phyloP scores from a whole-genome alignment of 2,113 vertebrate species.

The Misgurnus mizolepis region DNA sequence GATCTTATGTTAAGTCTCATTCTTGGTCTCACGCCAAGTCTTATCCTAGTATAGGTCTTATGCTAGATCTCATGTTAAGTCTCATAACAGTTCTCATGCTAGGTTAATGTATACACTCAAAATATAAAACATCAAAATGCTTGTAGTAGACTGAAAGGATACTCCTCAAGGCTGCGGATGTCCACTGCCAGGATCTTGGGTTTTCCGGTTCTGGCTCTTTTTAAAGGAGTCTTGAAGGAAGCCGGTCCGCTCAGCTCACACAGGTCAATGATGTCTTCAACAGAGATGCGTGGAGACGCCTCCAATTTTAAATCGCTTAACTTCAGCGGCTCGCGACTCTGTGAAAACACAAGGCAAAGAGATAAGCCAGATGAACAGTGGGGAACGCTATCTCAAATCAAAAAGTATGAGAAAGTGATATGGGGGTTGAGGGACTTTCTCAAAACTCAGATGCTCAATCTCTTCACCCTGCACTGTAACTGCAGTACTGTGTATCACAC shows the following conservation, averaged over 20 bases:
- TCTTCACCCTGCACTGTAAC: not conserved
- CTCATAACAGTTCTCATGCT: too few species aligned
- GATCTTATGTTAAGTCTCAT: too few species aligned
- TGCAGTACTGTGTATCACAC: not conserved
- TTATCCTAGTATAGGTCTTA: too few species aligned
- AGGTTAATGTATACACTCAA: too few species aligned
- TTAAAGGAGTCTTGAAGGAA: constrained; percentile 81
- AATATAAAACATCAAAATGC: too few species aligned
- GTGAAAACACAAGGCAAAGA: constrained; percentile 37
- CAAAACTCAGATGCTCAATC: not conserved
- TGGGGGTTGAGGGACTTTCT: not conserved
- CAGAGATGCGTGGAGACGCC: constrained; percentile 91
- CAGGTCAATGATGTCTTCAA: constrained; percentile 93
- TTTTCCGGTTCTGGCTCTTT: constrained; percentile 86
- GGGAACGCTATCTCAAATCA: not conserved
- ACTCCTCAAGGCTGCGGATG: constrained; percentile 92
- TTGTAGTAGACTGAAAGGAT: constrained; percentile 79
- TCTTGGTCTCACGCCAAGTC: too few species aligned
- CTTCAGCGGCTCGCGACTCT: constrained; percentile 91
- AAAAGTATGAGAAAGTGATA: not conserved
- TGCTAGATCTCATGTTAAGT: too few species aligned
- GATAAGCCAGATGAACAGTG: not conserved
- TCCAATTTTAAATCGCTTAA: constrained; percentile 94
- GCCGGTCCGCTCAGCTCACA: constrained; percentile 84
- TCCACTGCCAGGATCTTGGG: constrained; percentile 93